Conservation (phyloP, 2,888 invertebrate genomes). For the Alcis repandata region DNA sequence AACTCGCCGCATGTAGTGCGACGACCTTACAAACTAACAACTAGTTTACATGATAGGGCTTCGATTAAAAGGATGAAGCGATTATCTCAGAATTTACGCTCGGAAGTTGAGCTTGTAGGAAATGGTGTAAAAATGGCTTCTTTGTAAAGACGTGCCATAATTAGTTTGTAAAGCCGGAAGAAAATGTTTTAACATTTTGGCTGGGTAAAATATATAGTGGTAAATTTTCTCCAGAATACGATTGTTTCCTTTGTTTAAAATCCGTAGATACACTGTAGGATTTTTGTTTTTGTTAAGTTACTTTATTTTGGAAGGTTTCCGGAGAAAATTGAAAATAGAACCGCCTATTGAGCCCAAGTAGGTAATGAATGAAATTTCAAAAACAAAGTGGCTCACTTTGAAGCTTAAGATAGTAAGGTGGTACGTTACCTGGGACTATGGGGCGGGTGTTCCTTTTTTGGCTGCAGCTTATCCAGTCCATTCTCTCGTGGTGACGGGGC, state of each 20-base stretch:
- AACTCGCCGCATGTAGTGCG: constrained; percentile 65
- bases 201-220: not conserved
- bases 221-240: not conserved
- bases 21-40: constrained; percentile 71
- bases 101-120: constrained; percentile 56
- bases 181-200: constrained; percentile 20
- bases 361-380: no score
- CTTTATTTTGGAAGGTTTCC: not conserved
- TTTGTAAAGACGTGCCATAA: constrained; percentile 33
- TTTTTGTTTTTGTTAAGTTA: not conserved
- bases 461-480: constrained; percentile 92
- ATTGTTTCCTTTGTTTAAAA: not conserved
- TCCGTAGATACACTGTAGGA: not conserved
- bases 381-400: no score
- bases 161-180: constrained; percentile 25
- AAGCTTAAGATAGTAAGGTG: constrained; percentile 1
- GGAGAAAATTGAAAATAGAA: not conserved
- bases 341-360: not conserved
- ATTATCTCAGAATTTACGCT: constrained; percentile 68
- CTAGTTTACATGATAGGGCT: constrained; percentile 71
- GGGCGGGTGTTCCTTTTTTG: constrained; percentile 92
- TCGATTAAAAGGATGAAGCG: constrained; percentile 79
- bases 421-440: constrained; percentile 87
- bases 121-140: constrained; percentile 62
- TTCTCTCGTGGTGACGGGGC: constrained; percentile 96